phyloP scores from a whole-genome alignment of 2,113 vertebrate species.

The Myotis yumanensis region DNA sequence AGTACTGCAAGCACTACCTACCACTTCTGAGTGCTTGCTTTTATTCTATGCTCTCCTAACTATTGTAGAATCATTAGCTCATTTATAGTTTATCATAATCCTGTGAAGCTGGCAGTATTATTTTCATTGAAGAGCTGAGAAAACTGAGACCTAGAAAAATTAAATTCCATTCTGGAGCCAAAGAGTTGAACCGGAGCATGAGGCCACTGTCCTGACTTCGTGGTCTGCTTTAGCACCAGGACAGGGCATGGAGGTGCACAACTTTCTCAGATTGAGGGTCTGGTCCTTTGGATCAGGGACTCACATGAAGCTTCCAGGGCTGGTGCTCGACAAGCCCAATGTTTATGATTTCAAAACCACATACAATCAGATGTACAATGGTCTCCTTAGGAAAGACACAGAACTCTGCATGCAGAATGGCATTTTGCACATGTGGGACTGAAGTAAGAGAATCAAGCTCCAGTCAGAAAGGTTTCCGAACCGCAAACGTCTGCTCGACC shows the following conservation, averaged over 20 bases:
- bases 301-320: neutral
- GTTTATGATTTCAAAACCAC: neutral
- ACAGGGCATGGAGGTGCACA: neutral
- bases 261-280: neutral
- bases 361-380: neutral
- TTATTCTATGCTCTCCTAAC: neutral
- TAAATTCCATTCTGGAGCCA: neutral
- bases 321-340: neutral
- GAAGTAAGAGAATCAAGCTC: constrained; percentile 97
- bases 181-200: neutral
- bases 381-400: neutral
- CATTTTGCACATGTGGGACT: constrained; percentile 98
- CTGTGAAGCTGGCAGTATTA: neutral
- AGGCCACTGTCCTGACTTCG: neutral
- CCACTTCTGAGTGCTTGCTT: neutral
- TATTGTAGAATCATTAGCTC: neutral
- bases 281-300: neutral
- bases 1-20: neutral
- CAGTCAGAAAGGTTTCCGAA: constrained; percentile 96
- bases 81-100: neutral
- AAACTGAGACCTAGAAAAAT: neutral
- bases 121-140: neutral
- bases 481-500: constrained; percentile 96
- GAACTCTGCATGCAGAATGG: constrained; percentile 95
- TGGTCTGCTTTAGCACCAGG: neutral